Evolutionary conservation across 2,113 vertebrate species (phyloP).

Genomic region (Actinemys pallida): DNA sequence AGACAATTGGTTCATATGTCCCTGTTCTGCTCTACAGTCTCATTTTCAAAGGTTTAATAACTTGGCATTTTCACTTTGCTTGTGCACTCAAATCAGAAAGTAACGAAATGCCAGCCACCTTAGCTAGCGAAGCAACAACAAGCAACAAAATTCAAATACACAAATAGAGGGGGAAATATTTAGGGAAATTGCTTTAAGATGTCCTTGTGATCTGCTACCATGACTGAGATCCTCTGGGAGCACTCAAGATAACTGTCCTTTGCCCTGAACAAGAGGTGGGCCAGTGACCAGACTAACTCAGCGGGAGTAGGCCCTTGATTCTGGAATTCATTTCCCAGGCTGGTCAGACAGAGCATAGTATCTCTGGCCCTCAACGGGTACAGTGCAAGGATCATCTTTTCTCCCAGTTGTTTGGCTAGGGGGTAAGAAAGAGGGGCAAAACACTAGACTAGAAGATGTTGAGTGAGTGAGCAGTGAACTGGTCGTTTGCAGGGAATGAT

Average conservation of each 20-base stretch:
- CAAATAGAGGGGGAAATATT: background rate
- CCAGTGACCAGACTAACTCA: slow-evolving; percentile 12
- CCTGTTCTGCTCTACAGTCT: fast-evolving
- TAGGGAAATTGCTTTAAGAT: background rate
- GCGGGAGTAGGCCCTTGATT: slow-evolving; percentile 60
- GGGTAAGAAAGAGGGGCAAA: background rate
- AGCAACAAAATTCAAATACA: background rate
- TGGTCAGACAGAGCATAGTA: slow-evolving; percentile 41
- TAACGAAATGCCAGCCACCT: background rate
- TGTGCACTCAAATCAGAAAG: background rate
- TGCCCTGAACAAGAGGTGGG: slow-evolving; percentile 47
- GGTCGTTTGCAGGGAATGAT: background rate
- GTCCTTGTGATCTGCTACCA: background rate
- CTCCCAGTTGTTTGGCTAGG: background rate
- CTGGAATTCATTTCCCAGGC: slow-evolving; percentile 57
- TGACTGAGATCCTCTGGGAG: slow-evolving; percentile 16
- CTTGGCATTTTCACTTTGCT: background rate
- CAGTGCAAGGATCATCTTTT: background rate
- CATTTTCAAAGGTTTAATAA: background rate
- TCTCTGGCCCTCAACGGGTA: slow-evolving; percentile 28
- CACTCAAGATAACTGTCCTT: slow-evolving; percentile 25
- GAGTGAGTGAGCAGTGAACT: slow-evolving; percentile 38
- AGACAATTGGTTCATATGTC: too few relatives aligned
- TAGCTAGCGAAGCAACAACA: background rate
- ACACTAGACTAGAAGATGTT: background rate